Evolutionary conservation across 2,113 vertebrate species (phyloP), one percentile per base, ranked within the genome.

Genomic region (Tricholaema leucomelas): DNA sequence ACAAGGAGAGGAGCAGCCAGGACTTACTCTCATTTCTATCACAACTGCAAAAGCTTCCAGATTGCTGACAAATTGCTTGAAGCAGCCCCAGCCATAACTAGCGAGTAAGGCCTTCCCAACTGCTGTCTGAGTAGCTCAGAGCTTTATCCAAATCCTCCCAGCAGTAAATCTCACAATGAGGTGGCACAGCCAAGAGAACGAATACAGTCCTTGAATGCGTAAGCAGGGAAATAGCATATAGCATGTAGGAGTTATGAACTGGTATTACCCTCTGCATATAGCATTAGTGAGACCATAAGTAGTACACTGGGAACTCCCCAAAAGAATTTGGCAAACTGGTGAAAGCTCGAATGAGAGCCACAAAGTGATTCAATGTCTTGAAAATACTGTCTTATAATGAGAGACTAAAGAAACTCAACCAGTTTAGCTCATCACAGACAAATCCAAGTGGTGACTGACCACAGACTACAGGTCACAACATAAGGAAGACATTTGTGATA

Each of bases 381-480:
- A 92, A 95, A 85, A 77, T 74, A 85, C 59, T 61, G 30, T 42
- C 38, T 82, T 77, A 76, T 74, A 56, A 80, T 54, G 48, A 88
- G 36, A 92, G 30, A 36, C 61, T 81, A 27, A 81, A 91, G 81
- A 88, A 94, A 93, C 46, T 78, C 48, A 75, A 72, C 8, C 65
- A 40, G 13, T 92, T 92, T 69, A 66, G 66, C 38, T 90, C 84
- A 86, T 73, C 81, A 72, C 40, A 73, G 71, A 20, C 60, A 93
- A 95, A 91, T 90, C 87, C 75, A 82, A 73, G 91, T 56, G 92
- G 74, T 95, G 87, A 94, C 78, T 91, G 56, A 80, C 89, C 88
- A 82, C 88, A 84, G 63, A 21, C 11, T 91, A 20, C 33, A 71
- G 84, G 88, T 91, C 78, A 52, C n/a, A 93, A 74, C 60, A 73